Conservation (phyloP, 2,888 invertebrate genomes). For the Scaptomyza parva region DNA sequence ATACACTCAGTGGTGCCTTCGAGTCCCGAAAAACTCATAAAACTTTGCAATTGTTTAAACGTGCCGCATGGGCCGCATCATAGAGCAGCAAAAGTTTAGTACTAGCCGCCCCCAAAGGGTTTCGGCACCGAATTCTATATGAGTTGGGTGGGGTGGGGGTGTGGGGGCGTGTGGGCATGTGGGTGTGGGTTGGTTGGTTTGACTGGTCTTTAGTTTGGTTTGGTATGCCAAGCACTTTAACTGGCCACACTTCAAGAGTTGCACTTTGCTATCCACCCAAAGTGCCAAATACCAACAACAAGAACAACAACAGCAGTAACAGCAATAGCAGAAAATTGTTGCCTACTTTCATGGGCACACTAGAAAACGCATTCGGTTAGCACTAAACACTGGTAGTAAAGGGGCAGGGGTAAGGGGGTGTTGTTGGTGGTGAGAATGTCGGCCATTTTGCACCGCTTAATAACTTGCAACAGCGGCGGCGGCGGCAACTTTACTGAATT, state of each 20-base stretch:
- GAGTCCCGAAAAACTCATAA: conserved; percentile 52
- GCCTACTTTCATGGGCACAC: conserved; percentile 43
- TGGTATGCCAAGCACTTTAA: conserved; percentile 35
- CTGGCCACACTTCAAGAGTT: conserved; percentile 44
- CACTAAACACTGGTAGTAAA: too few species aligned
- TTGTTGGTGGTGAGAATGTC: conserved; percentile 12
- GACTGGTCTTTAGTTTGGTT: neutral
- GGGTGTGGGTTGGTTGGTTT: neutral
- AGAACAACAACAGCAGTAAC: neutral
- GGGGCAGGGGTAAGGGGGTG: fast-evolving
- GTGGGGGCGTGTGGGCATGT: too few species aligned
- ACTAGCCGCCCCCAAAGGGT: conserved; percentile 31
- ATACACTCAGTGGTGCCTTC: conserved; percentile 11
- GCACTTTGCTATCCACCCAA: conserved; percentile 37
- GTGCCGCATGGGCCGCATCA: conserved; percentile 61
- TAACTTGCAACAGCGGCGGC: too few species aligned
- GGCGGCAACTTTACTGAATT: conserved; percentile 50
- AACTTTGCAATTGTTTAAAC: conserved; percentile 75
- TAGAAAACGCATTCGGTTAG: conserved; percentile 16
- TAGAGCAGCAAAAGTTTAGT: conserved; percentile 48
- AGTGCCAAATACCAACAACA: conserved; percentile 15
- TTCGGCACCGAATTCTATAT: neutral
- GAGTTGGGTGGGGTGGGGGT: too few species aligned
- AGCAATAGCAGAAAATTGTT: conserved; percentile 34
- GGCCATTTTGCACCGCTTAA: conserved; percentile 49